Percentiles rank a stretch among this genome's conserved stretches.
Conservation (phyloP, 2,888 invertebrate species). For the Eudasyphora cyanicolor region DNA sequence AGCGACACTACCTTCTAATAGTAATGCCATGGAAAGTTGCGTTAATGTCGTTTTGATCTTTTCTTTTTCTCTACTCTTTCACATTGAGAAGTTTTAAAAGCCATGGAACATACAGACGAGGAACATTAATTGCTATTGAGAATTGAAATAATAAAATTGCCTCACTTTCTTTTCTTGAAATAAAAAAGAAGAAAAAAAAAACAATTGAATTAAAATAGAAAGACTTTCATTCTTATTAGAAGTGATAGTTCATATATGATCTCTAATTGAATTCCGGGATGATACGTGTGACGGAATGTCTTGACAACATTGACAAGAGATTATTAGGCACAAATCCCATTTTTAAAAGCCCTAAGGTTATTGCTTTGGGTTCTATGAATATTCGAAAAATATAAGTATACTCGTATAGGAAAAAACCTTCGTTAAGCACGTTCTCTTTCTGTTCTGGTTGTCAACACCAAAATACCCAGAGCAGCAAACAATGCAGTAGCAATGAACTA, state of each 20-base stretch:
- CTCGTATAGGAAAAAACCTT: background rate
- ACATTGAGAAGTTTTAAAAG: background rate
- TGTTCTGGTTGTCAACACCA: background rate
- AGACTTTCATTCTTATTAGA: conserved; percentile 52
- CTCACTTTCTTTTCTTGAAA: conserved; percentile 46
- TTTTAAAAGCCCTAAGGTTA: background rate
- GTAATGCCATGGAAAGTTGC: no score
- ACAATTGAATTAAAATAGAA: background rate
- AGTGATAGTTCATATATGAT: background rate
- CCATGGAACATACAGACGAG: background rate
- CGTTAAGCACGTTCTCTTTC: background rate
- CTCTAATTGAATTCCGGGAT: conserved; percentile 43
- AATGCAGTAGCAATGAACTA: background rate
- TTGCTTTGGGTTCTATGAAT: background rate
- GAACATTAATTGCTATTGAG: conserved; percentile 23
- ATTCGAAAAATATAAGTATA: background rate
- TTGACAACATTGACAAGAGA: background rate
- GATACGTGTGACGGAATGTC: background rate
- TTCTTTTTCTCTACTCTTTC: no score
- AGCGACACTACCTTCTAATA: no score
- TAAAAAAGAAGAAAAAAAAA: background rate
- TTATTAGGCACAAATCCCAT: background rate
- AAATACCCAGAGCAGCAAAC: background rate
- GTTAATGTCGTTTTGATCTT: conserved; percentile 19
- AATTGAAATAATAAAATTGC: conserved; percentile 40